A percentile compares a stretch with the other conserved stretches of the same genome.
Evolutionary conservation across 1,140 invertebrate genomes (phyloP).

Genomic region (Drosophila saltans): DNA sequence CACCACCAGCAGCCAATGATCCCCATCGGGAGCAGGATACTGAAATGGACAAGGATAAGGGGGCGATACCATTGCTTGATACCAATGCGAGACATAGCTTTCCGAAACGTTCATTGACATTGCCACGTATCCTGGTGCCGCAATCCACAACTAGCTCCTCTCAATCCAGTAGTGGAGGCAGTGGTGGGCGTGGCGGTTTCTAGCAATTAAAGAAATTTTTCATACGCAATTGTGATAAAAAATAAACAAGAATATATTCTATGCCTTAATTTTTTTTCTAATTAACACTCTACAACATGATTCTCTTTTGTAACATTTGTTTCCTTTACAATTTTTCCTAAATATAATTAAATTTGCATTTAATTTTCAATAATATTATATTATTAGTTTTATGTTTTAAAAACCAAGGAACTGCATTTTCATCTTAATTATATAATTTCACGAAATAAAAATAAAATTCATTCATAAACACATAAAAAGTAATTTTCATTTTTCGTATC

Average conservation of each 20-base stretch:
- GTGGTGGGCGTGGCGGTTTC: constrained; percentile 67
- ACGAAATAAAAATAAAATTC: constrained; percentile 37
- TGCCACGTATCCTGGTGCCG: constrained; percentile 73
- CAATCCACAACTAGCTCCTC: constrained; percentile 31
- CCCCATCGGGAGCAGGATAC: constrained; percentile 1
- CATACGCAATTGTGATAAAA: constrained; percentile 83
- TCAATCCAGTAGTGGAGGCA: constrained; percentile 40
- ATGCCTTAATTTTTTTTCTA: too few species aligned
- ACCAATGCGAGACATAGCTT: constrained; percentile 46
- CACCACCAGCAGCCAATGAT: constrained; percentile 18
- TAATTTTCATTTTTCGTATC: constrained; percentile 19
- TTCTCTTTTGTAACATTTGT: constrained; percentile 79
- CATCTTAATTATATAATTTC: constrained; percentile 52
- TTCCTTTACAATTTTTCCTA: constrained; percentile 56
- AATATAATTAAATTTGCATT: constrained; percentile 49
- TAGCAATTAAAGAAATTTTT: constrained; percentile 83
- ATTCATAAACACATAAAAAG: constrained; percentile 13
- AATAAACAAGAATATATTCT: constrained; percentile 46
- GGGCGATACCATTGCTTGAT: neutral
- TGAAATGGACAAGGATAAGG: neutral
- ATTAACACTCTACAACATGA: constrained; percentile 31
- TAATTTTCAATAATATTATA: constrained; percentile 31
- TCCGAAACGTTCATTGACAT: constrained; percentile 71
- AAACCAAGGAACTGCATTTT: constrained; percentile 59
- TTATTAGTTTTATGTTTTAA: constrained; percentile 31